Base-by-base conservation (phyloP, 2,113 vertebrate genomes). In the Ceyx cyanopectus region DNA sequence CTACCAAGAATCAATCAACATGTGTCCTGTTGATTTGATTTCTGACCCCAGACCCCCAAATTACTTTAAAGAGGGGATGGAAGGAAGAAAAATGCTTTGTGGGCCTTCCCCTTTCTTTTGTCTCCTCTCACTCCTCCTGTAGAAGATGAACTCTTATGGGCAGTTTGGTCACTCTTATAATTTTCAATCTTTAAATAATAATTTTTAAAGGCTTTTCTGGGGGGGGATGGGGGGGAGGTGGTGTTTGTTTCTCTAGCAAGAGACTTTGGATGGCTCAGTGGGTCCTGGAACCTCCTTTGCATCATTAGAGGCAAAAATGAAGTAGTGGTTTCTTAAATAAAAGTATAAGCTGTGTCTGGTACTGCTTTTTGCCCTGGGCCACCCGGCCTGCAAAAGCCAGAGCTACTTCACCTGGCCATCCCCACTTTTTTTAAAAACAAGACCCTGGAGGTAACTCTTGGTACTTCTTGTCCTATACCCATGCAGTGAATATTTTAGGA, bases 261-360 rank as follows among this genome's bases (percentile, higher is more conserved):
- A 81, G 73, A 50, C 27, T 76, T 53, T 2, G 34, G 89, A 84
- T 81, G 85, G 80, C 67, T 93, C 82, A 72, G 67, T 80, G 72
- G 80, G 61, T 95, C 77, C 78, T 89, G 79, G 54, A 90, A 85
- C 37, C 69, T 91, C 85, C 78, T 93, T 81, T 81, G 26, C 90
- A 87, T 81, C 79, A 56, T 76, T 95, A 93, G 79, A 95, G 89
- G 77, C 76, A 90, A 93, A 81, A 88, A 81, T 61, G 58, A 81
- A 92, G 89, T 94, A 97, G 92, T 57, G 3, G 81, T 95, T 96
- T 95, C 87, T 87, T 94, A 84, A 97, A 82, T 89, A 87, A 93
- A 90, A 96, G 27, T 91, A 89, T 92, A 89, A 96, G 87, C 85
- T 91, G 88, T 89, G 78, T 96, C 91, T 95, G 84, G 78, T 92